Conservation (phyloP, 2,797 vertebrate species). For the Eleutherodactylus coqui region DNA sequence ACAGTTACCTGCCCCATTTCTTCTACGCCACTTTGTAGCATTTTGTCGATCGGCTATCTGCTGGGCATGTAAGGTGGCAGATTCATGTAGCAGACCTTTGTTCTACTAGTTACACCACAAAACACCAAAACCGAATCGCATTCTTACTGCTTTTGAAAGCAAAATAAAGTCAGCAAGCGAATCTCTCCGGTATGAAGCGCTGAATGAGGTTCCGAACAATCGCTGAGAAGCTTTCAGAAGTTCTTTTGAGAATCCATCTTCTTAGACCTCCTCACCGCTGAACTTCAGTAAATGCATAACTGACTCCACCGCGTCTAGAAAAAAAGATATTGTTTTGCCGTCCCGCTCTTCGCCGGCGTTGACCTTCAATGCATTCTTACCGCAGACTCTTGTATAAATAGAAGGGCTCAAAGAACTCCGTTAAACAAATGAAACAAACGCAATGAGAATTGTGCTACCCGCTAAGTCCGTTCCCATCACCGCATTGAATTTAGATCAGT, state of each 20-base stretch:
- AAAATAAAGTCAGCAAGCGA: not conserved
- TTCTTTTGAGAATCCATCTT: not conserved
- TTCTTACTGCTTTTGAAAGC: not conserved
- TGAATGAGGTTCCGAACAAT: not conserved
- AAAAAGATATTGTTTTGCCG: conserved; percentile 1
- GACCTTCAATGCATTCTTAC: conserved; percentile 21
- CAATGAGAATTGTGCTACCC: not conserved
- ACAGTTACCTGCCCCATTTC: no score
- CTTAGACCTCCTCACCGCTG: not conserved
- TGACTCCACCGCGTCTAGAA: not conserved
- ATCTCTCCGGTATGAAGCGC: not conserved
- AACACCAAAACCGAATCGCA: not conserved
- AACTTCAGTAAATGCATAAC: conserved; percentile 1
- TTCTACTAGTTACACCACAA: not conserved
- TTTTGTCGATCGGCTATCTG: no score
- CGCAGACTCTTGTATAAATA: not conserved
- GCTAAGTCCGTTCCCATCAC: not conserved
- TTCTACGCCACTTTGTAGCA: not conserved
- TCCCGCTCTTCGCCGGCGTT: not conserved
- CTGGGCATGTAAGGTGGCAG: no score
- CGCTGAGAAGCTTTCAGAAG: not conserved
- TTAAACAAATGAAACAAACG: not conserved
- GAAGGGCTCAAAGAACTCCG: not conserved
- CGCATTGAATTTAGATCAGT: not conserved
- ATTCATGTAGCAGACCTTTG: not conserved